Conservation (phyloP, 2,888 invertebrate genomes). For the Brachylomia viminalis region DNA sequence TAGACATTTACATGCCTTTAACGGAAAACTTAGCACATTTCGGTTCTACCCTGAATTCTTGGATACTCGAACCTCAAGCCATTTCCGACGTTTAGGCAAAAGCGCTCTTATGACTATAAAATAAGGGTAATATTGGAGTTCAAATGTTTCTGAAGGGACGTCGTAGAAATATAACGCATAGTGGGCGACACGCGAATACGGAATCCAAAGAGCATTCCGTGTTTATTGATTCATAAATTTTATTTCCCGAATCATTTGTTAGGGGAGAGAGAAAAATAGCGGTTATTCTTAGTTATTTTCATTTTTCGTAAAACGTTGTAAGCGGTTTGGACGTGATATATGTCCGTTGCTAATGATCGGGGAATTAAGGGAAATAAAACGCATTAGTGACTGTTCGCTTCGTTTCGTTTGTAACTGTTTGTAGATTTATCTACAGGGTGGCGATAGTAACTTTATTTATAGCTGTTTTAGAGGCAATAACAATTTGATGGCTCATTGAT, state of each 20-base stretch:
- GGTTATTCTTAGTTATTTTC: slow-evolving; percentile 55
- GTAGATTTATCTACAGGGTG: slow-evolving; percentile 32
- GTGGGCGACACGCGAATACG: slow-evolving; percentile 61
- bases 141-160: slow-evolving; percentile 61
- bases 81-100: slow-evolving; percentile 24
- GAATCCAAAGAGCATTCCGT: slow-evolving; percentile 60
- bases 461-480: slow-evolving; percentile 34
- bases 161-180: slow-evolving; percentile 65
- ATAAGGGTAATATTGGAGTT: slow-evolving; percentile 54
- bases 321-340: slow-evolving; percentile 57
- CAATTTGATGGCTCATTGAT: slow-evolving; percentile 30
- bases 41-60: slow-evolving; percentile 57
- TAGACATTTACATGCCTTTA: slow-evolving; percentile 60
- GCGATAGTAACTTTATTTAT: slow-evolving; percentile 37
- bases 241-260: slow-evolving; percentile 62
- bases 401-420: slow-evolving; percentile 29
- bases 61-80: slow-evolving; percentile 46
- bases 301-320: slow-evolving; percentile 56
- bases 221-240: slow-evolving; percentile 71
- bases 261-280: slow-evolving; percentile 54
- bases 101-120: slow-evolving; percentile 17
- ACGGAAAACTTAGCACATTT: slow-evolving; percentile 65
- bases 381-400: slow-evolving; percentile 38
- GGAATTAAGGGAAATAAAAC: slow-evolving; percentile 58
- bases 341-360: slow-evolving; percentile 56